Evolutionary conservation across 2,113 vertebrate genomes (phyloP).

Genomic region (Embiotoca jacksoni): DNA sequence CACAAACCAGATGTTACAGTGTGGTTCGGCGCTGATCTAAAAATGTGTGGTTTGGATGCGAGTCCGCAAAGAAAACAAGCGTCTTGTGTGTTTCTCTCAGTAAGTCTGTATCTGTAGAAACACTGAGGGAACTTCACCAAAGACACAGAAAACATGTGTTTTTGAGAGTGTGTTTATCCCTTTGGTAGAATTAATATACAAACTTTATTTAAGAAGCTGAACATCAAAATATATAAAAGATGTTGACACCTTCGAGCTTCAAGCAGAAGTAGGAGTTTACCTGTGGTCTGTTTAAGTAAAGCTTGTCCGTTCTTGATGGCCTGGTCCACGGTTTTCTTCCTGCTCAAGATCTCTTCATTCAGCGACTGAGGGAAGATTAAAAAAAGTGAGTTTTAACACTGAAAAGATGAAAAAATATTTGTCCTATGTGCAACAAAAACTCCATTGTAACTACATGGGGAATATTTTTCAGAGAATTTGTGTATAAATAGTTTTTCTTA

Average conservation of each 20-base stretch:
- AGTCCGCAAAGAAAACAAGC: background rate
- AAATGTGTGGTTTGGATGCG: conserved; percentile 47
- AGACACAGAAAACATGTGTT: too few species aligned
- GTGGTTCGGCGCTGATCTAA: conserved; percentile 34
- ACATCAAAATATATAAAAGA: background rate
- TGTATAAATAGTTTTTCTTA: background rate
- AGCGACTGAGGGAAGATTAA: conserved; percentile 84
- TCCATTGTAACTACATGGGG: background rate
- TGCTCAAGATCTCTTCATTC: conserved; percentile 96
- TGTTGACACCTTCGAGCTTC: too few species aligned
- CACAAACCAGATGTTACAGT: conserved; percentile 48
- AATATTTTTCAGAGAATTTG: background rate
- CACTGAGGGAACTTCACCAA: too few species aligned
- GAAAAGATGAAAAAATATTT: background rate
- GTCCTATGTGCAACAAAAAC: background rate
- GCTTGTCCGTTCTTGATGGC: conserved; percentile 98
- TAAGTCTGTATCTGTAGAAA: background rate
- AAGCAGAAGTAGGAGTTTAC: conserved; percentile 70
- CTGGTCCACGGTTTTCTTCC: conserved; percentile 98
- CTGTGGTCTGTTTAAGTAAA: conserved; percentile 98
- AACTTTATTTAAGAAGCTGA: background rate
- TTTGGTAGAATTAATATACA: background rate
- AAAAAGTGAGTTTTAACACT: conserved; percentile 1
- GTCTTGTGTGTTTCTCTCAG: background rate
- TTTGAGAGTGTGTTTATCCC: too few species aligned